phyloP scores from a whole-genome alignment of 2,113 vertebrate genomes.

The Microcebus ravelobensis region DNA sequence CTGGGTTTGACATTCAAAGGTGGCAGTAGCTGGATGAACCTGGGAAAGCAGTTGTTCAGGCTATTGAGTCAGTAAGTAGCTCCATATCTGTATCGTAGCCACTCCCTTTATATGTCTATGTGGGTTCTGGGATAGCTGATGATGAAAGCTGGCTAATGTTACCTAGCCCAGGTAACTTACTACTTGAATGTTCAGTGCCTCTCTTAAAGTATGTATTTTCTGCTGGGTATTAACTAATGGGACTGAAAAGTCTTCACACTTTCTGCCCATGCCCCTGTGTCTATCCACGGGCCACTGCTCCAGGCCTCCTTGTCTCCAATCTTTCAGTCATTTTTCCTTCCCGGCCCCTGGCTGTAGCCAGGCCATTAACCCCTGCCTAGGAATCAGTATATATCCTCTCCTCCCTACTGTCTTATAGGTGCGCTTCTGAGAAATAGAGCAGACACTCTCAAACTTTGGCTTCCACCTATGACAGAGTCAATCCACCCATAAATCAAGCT shows the following conservation, averaged over 20 bases:
- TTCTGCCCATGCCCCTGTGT: neutral
- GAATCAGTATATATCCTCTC: neutral
- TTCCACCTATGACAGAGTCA: neutral
- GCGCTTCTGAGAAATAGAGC: neutral
- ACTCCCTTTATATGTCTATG: neutral
- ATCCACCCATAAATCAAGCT: neutral
- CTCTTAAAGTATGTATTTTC: neutral
- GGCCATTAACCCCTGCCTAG: neutral
- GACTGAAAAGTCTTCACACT: neutral
- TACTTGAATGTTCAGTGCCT: neutral
- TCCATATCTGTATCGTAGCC: too few relatives aligned
- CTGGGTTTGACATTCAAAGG: neutral
- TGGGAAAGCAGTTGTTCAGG: neutral
- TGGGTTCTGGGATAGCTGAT: neutral
- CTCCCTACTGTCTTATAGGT: neutral
- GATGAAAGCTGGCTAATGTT: neutral
- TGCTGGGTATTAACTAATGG: neutral
- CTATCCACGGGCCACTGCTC: neutral
- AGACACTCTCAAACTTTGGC: neutral
- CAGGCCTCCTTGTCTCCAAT: neutral
- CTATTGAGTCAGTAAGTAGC: fast-evolving
- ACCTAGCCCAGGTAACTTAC: neutral
- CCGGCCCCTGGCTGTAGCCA: neutral
- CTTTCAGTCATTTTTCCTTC: neutral
- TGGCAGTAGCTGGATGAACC: neutral